Evolutionary conservation across 1,140 invertebrate species (phyloP), one percentile per base, ranked within the genome.

Genomic region (Drosophila insularis): DNA sequence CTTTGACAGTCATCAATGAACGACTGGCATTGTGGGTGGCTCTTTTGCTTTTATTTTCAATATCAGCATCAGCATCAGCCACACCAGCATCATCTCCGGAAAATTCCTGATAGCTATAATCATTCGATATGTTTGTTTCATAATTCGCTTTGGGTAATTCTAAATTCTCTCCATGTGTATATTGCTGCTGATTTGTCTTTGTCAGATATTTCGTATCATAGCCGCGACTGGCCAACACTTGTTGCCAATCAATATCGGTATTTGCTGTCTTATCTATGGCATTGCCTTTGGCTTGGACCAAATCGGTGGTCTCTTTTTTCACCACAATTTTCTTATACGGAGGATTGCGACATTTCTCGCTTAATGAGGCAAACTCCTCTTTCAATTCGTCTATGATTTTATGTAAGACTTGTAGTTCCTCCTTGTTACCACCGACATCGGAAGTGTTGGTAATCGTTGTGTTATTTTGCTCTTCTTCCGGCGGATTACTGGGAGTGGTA

Each of bases 171-270:
- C 68, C 67, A 2, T 71, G 66, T n/a, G 19, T 14, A 7, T 74
- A 78, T 19, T 72, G 78, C n/a, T 69, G 62, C 6, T 66, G 66
- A 11, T 81, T 67, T 11, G 62, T 39, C 37, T 78, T 68, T 19
- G 70, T 65, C 8, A 89, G 50, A 17, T 75, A 89, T 1, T 89
- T 81, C 39, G 80, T 72, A 23, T 89, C 80, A 6, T 89, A 89
- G 23, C 84, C 84, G 5, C 87, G 79, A 13, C 81, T 89, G 63
- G 85, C 84, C 56, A 89, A 37, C 35, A 89, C 19, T 6, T 74
- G 55, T 14, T 74, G 64, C 84, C 84, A 89, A 27, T 40, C 65
- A 14, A 71, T 35, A 1, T 71, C 60, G 35, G 13, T 46, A 19
- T 64, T 55, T 19, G n/a, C 13, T 37, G 37, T 32, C 40, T 65